Percentiles rank a stretch among this genome's conserved stretches.
Conservation (phyloP, 2,113 vertebrate genomes). For the Amphilophus citrinellus region DNA sequence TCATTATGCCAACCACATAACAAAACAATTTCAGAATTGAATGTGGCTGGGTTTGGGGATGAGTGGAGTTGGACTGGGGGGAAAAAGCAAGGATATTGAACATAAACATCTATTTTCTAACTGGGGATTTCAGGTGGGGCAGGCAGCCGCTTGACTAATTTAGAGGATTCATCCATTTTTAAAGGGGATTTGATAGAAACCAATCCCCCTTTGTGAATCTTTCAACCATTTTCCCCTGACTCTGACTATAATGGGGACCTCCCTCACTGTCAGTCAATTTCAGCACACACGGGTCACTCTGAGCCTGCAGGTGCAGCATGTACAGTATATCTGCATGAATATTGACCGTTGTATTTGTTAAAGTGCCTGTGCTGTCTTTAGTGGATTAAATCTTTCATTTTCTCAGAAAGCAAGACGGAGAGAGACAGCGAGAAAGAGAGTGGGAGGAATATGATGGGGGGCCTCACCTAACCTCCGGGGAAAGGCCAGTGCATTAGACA, state of each 20-base stretch:
- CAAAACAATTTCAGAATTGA: slow-evolving; percentile 74
- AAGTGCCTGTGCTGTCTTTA: slow-evolving; percentile 12
- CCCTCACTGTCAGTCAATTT: slow-evolving; percentile 56
- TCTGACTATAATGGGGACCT: slow-evolving; percentile 27
- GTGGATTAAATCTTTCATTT: slow-evolving; percentile 63
- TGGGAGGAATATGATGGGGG: slow-evolving; percentile 63
- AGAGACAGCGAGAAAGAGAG: slow-evolving; percentile 39
- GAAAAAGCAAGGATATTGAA: slow-evolving; percentile 65
- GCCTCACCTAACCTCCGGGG: slow-evolving; percentile 68
- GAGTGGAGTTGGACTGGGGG: slow-evolving; percentile 8
- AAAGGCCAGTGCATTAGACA: slow-evolving; percentile 73
- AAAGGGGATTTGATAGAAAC: slow-evolving; percentile 70
- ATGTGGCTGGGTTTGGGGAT: slow-evolving; percentile 43
- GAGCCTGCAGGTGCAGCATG: not conserved
- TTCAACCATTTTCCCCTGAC: slow-evolving; percentile 36
- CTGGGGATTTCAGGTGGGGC: slow-evolving; percentile 38
- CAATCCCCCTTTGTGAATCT: slow-evolving; percentile 53
- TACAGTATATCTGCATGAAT: slow-evolving; percentile 25
- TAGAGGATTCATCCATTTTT: slow-evolving; percentile 76
- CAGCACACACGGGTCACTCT: not conserved
- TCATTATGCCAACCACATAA: slow-evolving; percentile 76
- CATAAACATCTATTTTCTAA: slow-evolving; percentile 75
- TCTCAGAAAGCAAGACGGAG: slow-evolving; percentile 26
- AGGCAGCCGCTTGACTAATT: slow-evolving; percentile 62
- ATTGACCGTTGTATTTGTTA: slow-evolving; percentile 46